A percentile compares a stretch with the other conserved stretches of the same genome.
Conservation (phyloP, 1,140 invertebrate species). For the Drosophila grimshawi region DNA sequence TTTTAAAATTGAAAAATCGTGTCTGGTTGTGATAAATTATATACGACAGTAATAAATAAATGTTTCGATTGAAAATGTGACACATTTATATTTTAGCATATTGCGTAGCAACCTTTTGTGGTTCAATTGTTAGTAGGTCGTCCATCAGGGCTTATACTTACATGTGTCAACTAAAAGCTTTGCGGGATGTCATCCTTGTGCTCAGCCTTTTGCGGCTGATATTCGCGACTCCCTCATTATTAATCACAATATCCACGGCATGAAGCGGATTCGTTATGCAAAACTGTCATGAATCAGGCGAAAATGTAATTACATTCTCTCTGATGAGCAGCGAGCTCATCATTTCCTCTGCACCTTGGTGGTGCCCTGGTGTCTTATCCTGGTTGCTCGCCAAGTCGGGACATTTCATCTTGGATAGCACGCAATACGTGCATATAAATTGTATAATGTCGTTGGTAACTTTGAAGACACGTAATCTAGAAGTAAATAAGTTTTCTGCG, state of each 20-base stretch:
- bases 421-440: conserved; percentile 77
- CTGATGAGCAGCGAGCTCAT: conserved; percentile 63
- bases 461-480: conserved; percentile 71
- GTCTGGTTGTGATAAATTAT: no score
- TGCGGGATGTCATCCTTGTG: conserved; percentile 10
- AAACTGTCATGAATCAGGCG: conserved; percentile 76
- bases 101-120: not conserved
- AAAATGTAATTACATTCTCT: conserved; percentile 81
- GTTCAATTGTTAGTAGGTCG: no score
- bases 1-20: no score
- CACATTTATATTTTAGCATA: not conserved
- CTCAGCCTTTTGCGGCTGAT: conserved; percentile 50
- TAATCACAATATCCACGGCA: conserved; percentile 67
- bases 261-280: conserved; percentile 63
- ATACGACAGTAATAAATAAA: no score
- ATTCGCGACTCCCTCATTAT: conserved; percentile 64
- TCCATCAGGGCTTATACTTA: not conserved
- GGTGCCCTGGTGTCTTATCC: not conserved
- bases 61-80: no score
- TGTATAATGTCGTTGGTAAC: conserved; percentile 70
- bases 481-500: conserved; percentile 72
- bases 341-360: conserved; percentile 6
- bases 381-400: conserved; percentile 23
- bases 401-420: conserved; percentile 70
- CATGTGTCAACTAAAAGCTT: not conserved